Evolutionary conservation across 2,888 invertebrate species (phyloP).

Genomic region (Ethmia dodecea): DNA sequence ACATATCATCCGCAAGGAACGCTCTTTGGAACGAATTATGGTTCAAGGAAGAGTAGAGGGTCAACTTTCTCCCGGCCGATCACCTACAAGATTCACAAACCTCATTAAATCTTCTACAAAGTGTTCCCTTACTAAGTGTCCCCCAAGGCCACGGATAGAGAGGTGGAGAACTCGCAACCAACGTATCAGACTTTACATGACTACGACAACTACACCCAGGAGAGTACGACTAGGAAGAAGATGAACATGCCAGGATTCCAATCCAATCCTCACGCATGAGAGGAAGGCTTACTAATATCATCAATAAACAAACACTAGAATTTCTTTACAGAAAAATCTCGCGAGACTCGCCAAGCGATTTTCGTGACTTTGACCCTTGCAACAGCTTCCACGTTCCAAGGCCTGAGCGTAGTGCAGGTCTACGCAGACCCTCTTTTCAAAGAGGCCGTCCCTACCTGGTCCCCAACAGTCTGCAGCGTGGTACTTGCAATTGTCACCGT

Average conservation of each 20-base stretch:
- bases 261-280: too few species aligned
- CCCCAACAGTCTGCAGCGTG: slow-evolving; percentile 41
- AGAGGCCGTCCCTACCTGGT: slow-evolving; percentile 43
- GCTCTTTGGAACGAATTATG: background rate
- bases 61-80: too few species aligned
- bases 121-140: background rate
- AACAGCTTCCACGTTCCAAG: slow-evolving; percentile 49
- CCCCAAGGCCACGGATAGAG: background rate
- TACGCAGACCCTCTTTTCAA: slow-evolving; percentile 51
- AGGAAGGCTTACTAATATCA: background rate
- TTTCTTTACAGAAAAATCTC: slow-evolving; percentile 47
- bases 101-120: background rate
- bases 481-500: slow-evolving; percentile 37
- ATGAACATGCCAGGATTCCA: background rate
- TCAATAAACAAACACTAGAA: background rate
- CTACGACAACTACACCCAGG: background rate
- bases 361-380: slow-evolving; percentile 31
- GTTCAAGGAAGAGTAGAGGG: background rate
- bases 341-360: slow-evolving; percentile 40
- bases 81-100: too few species aligned
- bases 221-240: background rate
- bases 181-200: background rate
- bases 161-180: background rate
- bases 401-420: slow-evolving; percentile 48
- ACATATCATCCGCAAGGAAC: too few species aligned